phyloP scores from a whole-genome alignment of 2,797 vertebrate species.

The Limosa lapponica region DNA sequence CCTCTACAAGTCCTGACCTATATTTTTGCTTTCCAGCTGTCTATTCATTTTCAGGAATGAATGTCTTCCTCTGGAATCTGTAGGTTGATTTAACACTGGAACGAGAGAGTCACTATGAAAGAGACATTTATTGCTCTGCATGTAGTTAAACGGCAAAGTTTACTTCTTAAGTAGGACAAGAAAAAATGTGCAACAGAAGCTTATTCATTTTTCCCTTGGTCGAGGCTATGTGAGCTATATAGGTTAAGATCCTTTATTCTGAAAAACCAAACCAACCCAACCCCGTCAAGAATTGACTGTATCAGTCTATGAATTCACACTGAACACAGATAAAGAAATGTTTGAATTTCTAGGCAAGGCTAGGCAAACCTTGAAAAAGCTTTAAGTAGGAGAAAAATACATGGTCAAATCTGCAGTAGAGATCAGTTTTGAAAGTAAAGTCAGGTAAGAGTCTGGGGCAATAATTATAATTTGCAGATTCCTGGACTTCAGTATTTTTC shows the following conservation, averaged over 20 bases:
- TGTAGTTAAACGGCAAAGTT: neutral
- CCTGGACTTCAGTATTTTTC: neutral
- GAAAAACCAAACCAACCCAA: neutral
- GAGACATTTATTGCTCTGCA: neutral
- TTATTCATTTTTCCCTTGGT: neutral
- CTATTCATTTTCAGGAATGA: neutral
- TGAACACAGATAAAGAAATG: neutral
- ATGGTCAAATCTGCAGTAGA: neutral
- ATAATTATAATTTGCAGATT: neutral
- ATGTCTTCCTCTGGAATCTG: neutral
- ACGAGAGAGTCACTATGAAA: neutral
- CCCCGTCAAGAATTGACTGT: neutral
- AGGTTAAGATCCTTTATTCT: neutral
- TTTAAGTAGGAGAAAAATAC: neutral
- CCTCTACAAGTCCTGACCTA: neutral
- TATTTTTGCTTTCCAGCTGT: neutral
- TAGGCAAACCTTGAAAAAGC: neutral
- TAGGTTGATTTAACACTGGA: neutral
- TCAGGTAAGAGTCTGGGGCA: neutral
- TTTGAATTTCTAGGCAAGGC: neutral
- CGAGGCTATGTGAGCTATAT: neutral
- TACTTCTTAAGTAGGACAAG: neutral
- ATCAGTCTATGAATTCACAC: neutral
- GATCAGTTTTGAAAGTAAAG: neutral
- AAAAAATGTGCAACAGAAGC: neutral